These are phyloP conservation scores for Heliangelus exortis DNA, from an alignment of 2,797 vertebrate genomes.

Conservation along the genomic window DNA sequence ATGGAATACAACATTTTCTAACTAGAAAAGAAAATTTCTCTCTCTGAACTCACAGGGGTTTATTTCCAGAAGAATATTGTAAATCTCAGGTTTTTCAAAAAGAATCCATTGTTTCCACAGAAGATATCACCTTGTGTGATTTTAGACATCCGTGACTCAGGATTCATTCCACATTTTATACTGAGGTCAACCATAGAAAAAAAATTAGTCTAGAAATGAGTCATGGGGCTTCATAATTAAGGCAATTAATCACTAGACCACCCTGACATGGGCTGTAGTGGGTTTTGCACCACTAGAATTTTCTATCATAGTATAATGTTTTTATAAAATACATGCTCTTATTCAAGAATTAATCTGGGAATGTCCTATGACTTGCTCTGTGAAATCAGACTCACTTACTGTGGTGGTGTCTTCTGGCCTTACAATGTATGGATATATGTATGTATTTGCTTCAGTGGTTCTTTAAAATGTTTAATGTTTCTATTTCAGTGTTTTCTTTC, in stretches of 20 bases:
- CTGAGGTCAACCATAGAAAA: background rate
- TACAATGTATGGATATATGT: background rate
- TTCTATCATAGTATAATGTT: background rate
- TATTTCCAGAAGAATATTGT: background rate
- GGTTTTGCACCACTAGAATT: background rate
- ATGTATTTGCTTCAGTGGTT: background rate
- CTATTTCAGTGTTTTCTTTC: background rate
- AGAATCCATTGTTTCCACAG: background rate
- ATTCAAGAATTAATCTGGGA: background rate
- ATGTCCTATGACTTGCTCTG: background rate
- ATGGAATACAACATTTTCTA: background rate
- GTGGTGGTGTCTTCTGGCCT: background rate
- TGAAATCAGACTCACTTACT: background rate
- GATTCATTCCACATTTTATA: background rate
- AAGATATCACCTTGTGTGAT: background rate
- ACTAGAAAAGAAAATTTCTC: background rate
- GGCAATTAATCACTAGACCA: background rate
- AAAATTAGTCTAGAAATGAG: background rate
- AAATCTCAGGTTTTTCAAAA: background rate
- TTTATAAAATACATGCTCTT: background rate
- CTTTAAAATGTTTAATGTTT: background rate
- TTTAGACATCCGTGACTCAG: background rate
- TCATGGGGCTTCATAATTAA: background rate
- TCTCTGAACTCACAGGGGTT: background rate
- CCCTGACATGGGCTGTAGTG: background rate